Percentiles rank a stretch among this genome's conserved stretches.
These are phyloP conservation scores for Drosophila koepferae DNA, from an alignment of 2,888 invertebrate genomes.

Conservation along the genomic window DNA sequence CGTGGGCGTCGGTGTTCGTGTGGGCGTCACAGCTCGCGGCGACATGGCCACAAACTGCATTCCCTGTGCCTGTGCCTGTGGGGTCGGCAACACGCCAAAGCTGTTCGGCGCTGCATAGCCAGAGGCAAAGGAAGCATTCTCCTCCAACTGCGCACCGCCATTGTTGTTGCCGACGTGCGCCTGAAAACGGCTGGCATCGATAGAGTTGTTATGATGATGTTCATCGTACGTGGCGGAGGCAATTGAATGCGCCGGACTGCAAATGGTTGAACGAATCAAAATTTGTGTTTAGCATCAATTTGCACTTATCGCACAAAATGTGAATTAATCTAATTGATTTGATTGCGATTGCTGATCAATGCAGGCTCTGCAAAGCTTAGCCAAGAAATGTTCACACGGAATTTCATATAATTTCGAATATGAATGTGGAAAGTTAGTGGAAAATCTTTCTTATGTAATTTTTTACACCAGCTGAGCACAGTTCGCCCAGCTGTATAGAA, in stretches of 20 bases:
- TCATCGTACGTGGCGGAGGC: constrained; percentile 89
- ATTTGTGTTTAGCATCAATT: neutral
- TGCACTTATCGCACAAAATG: neutral
- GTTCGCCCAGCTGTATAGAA: no score
- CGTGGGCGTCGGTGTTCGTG: constrained; percentile 51
- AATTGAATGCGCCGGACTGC: constrained; percentile 89
- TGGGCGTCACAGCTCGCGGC: constrained; percentile 63
- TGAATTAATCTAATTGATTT: neutral
- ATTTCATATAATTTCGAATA: no score
- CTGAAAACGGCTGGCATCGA: constrained; percentile 83
- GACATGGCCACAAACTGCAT: constrained; percentile 62
- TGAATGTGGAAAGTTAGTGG: no score
- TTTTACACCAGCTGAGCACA: no score
- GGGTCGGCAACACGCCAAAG: constrained; percentile 44
- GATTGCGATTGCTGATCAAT: no score
- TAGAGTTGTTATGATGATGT: constrained; percentile 84
- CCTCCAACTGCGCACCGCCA: constrained; percentile 60
- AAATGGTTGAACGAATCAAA: constrained; percentile 4
- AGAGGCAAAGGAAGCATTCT: constrained; percentile 29
- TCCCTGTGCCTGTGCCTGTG: constrained; percentile 47
- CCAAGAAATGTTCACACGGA: no score
- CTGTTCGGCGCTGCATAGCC: constrained; percentile 43
- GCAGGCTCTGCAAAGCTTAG: no score
- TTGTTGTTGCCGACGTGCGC: constrained; percentile 81
- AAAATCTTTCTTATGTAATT: no score